A percentile compares a stretch with the other conserved stretches of the same genome.
Evolutionary conservation across 2,888 invertebrate species (phyloP).

Genomic region (Parasteatoda lunata): DNA sequence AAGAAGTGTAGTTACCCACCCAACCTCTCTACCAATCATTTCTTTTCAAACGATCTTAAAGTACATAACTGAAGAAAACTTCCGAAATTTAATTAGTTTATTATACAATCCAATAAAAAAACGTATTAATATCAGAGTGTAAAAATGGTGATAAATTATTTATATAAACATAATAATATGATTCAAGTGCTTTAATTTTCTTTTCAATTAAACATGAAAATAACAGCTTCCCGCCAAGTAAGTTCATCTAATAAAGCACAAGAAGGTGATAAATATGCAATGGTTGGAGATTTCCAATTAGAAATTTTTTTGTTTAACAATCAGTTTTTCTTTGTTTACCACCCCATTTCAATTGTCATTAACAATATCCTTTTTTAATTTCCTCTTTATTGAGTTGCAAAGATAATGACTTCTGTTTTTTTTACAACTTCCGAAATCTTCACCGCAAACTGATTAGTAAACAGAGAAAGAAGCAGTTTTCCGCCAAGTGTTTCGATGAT

Average conservation of each 20-base stretch:
- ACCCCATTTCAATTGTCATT: slow-evolving; percentile 55
- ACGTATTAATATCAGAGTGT: slow-evolving; percentile 45
- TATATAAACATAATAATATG: slow-evolving; percentile 31
- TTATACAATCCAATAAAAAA: slow-evolving; percentile 36
- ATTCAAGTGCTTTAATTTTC: slow-evolving; percentile 19
- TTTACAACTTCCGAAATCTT: slow-evolving; percentile 16
- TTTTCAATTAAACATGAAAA: slow-evolving; percentile 7
- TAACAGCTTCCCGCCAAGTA: slow-evolving; percentile 30
- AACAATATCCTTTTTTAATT: slow-evolving; percentile 25
- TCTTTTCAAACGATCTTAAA: background rate
- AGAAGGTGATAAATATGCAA: slow-evolving; percentile 55
- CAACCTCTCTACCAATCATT: too few relatives aligned
- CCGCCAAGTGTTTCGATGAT: slow-evolving; percentile 53
- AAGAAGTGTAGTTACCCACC: background rate
- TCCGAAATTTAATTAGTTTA: slow-evolving; percentile 55
- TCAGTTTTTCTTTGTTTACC: slow-evolving; percentile 10
- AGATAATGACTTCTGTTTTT: slow-evolving; percentile 62
- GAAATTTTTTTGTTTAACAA: slow-evolving; percentile 12
- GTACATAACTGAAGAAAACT: slow-evolving; percentile 16
- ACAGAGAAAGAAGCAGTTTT: slow-evolving; percentile 58
- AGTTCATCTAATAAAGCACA: slow-evolving; percentile 32
- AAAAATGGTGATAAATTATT: slow-evolving; percentile 53
- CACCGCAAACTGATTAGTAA: slow-evolving; percentile 52
- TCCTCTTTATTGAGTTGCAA: slow-evolving; percentile 35
- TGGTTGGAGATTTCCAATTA: slow-evolving; percentile 46